phyloP scores from a whole-genome alignment of 2,888 invertebrate genomes.

The Congeria kusceri region DNA sequence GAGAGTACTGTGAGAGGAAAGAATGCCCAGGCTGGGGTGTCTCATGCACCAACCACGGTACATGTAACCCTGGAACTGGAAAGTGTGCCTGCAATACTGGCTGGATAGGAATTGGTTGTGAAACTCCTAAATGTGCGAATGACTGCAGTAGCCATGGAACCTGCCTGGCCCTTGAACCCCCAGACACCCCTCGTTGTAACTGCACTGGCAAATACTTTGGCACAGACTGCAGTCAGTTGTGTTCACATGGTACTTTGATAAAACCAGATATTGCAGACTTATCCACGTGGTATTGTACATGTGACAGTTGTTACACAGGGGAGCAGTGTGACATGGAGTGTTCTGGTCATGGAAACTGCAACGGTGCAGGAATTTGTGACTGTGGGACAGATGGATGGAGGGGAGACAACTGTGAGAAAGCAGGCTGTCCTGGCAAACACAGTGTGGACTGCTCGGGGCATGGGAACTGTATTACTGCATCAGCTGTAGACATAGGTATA shows the following conservation, averaged over 20 bases:
- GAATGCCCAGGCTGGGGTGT: slow-evolving; percentile 72
- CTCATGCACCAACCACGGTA: slow-evolving; percentile 71
- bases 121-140: slow-evolving; percentile 67
- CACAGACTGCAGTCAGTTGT: slow-evolving; percentile 44
- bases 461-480: slow-evolving; percentile 67
- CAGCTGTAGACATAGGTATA: slow-evolving; percentile 61
- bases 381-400: slow-evolving; percentile 73
- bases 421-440: slow-evolving; percentile 73
- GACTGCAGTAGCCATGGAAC: slow-evolving; percentile 70
- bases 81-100: slow-evolving; percentile 71
- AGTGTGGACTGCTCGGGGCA: slow-evolving; percentile 69
- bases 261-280: slow-evolving; percentile 24
- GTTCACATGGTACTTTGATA: slow-evolving; percentile 57
- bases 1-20: slow-evolving; percentile 68
- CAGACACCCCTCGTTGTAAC: slow-evolving; percentile 52
- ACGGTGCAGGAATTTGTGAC: slow-evolving; percentile 62
- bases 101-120: slow-evolving; percentile 72
- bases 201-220: slow-evolving; percentile 58
- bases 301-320: slow-evolving; percentile 69
- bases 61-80: slow-evolving; percentile 64
- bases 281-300: slow-evolving; percentile 60
- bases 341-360: slow-evolving; percentile 56
- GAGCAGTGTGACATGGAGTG: slow-evolving; percentile 54
- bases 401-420: slow-evolving; percentile 70
- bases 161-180: slow-evolving; percentile 57